Evolutionary conservation across 2,888 invertebrate species (phyloP).

Genomic region (Hemithea aestivaria): DNA sequence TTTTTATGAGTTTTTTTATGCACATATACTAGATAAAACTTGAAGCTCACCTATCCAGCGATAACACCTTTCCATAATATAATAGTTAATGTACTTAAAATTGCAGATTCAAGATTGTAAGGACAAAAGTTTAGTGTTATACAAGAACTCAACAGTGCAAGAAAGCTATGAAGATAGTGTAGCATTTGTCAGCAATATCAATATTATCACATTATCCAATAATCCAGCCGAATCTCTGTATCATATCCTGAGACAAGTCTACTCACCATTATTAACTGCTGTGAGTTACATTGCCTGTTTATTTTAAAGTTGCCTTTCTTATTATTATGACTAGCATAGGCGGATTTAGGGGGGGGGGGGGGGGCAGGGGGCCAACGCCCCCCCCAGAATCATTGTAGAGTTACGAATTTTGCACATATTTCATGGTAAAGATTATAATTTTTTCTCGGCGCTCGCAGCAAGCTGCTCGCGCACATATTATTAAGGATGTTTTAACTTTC

Average conservation of each 20-base stretch:
- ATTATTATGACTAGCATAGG: background rate
- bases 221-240: conserved; percentile 65
- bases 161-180: conserved; percentile 41
- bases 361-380: too few relatives aligned
- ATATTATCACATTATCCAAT: conserved; percentile 58
- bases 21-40: too few relatives aligned
- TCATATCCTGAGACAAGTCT: conserved; percentile 63
- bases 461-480: too few relatives aligned
- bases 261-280: conserved; percentile 57
- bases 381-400: too few relatives aligned
- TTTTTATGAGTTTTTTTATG: too few relatives aligned
- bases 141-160: conserved; percentile 52
- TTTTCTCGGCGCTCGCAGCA: too few relatives aligned
- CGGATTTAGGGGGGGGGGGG: too few relatives aligned
- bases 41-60: too few relatives aligned
- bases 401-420: too few relatives aligned
- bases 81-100: background rate
- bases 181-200: conserved; percentile 44
- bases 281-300: conserved; percentile 37
- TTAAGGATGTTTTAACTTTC: too few relatives aligned
- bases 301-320: background rate
- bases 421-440: too few relatives aligned
- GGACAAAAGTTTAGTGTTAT: conserved; percentile 63
- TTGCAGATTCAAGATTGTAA: conserved; percentile 52
- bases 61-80: too few relatives aligned